These are phyloP conservation scores for Scatophagus argus DNA, from an alignment of 2,113 vertebrate genomes.

Conservation along the genomic window DNA sequence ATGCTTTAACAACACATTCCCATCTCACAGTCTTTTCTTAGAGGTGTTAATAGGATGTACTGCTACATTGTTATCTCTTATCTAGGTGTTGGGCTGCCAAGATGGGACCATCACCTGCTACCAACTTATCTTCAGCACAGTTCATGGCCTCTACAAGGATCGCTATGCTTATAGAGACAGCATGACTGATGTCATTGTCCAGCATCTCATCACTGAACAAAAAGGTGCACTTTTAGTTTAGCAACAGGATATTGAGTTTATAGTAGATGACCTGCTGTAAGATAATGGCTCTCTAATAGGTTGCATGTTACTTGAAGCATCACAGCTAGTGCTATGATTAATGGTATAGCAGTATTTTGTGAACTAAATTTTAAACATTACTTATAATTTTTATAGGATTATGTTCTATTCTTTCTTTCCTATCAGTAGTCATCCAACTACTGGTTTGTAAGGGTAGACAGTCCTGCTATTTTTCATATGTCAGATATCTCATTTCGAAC, in stretches of 20 bases:
- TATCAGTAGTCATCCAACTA: background rate
- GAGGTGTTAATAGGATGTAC: slow-evolving; percentile 79
- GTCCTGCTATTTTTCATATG: background rate
- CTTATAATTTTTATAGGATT: background rate
- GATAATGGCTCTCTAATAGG: slow-evolving; percentile 2
- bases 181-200: slow-evolving; percentile 98
- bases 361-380: background rate
- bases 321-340: background rate
- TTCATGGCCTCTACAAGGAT: slow-evolving; percentile 97
- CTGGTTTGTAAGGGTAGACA: background rate
- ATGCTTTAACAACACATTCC: slow-evolving; percentile 72
- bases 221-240: slow-evolving; percentile 82
- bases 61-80: slow-evolving; percentile 71
- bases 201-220: slow-evolving; percentile 96
- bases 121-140: slow-evolving; percentile 97
- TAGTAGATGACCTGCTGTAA: background rate
- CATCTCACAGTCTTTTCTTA: slow-evolving; percentile 77
- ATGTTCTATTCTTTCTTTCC: background rate
- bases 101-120: slow-evolving; percentile 97
- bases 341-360: slow-evolving; percentile 5
- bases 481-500: slow-evolving; percentile 1
- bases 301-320: background rate
- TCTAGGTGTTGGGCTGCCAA: slow-evolving; percentile 94
- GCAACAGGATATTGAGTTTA: background rate
- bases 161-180: slow-evolving; percentile 95